Base-by-base conservation (phyloP, 2,888 invertebrate species). In the Metopia argyrocephala region DNA sequence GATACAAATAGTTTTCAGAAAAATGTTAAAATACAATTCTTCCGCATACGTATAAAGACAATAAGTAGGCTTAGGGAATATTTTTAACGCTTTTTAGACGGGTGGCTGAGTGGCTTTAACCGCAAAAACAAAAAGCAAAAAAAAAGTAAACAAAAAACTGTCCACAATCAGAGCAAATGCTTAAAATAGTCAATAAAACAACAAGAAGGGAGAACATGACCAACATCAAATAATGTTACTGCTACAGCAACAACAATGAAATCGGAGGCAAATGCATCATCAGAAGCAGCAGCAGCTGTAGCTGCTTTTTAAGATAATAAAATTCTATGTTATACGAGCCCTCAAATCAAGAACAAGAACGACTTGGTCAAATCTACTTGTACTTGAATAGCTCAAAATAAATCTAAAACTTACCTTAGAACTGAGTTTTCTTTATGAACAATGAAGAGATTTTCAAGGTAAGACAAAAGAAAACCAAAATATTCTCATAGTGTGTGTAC, bases 91-190 rank as follows among this genome's bases (percentile, higher is more conserved):
- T 38, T n/a, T n/a, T n/a, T 38, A 38, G 38, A 38, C 38, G 9
- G 15, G 38, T 38, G 38, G 38, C 38, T 38, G 15, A 15, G 3
- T 12, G 38, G 12, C 38, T 38, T 59, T 15, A 74, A 66, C 18
- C 31, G 31, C 54, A 5, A 57, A 28, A 52, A 62, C 5, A 61
- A 45, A 2, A 25, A 45, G 12, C 2, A 31, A 27, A 52, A 52
- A 66, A 48, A 50, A 45, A 68, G 45, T 27, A 21, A 2, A 45
- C 61, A 38, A 52, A 61, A 79, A 76, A 79, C 66, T 79, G 78
- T 81, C 73, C 78, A 83, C 81, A 84, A 84, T 80, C 83, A 73
- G 84, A 83, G 84, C 84, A 83, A 83, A 84, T 82, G 82, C 73
- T 76, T 84, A 64, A 74, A 45, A 75, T 61, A 66, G 18, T 9